Evolutionary conservation across 2,797 vertebrate species (phyloP), one percentile per base, ranked within the genome.

Genomic region (Prionace glauca): DNA sequence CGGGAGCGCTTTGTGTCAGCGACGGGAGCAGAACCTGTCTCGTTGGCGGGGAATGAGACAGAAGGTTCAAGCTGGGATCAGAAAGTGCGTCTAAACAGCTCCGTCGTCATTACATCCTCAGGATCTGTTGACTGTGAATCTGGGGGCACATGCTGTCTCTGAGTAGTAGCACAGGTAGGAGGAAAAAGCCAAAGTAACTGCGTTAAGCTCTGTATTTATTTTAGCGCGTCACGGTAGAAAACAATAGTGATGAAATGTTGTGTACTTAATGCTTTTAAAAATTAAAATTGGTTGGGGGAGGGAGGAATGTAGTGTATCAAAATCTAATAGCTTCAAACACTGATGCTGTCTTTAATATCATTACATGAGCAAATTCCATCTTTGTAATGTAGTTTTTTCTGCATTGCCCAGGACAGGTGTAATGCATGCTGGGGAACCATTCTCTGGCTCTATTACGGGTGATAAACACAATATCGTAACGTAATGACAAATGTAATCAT

Each of bases 401-500:
- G 62, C 90, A 36, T 69, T 10, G 18, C 36, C 69, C 18, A 24
- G 41, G 90, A 67, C 18, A 92, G n/a, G 16, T 65, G 22, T 69
- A 69, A 24, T 41, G 65, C 36, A 67, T 41, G 60, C 18, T 69
- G n/a, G 90, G 9, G n/a, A 94, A 71, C 69, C 93, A 93, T 45
- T 71, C 20, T 41, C 20, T 50, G 26, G 65, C 41, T 32, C 10
- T 41, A 12, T 11, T n/a, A 29, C 20, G 41, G 67, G 50, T 71
- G 60, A 26, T 45, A 29, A 50, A 50, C 69, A 71, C 41, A 56
- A 41, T 71, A 67, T 41, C 67, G 11, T 72, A 94, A 50, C 20
- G 32, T 32, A 94, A 94, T 56, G 67, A 74, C 20, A 94, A 71
- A 94, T n/a, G 87, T 90, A 26, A 62, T 62, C 45, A 90, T 90